Evolutionary conservation across 2,113 vertebrate genomes (phyloP), one percentile per base, ranked within the genome.

Genomic region (Prionailurus bengalensis): DNA sequence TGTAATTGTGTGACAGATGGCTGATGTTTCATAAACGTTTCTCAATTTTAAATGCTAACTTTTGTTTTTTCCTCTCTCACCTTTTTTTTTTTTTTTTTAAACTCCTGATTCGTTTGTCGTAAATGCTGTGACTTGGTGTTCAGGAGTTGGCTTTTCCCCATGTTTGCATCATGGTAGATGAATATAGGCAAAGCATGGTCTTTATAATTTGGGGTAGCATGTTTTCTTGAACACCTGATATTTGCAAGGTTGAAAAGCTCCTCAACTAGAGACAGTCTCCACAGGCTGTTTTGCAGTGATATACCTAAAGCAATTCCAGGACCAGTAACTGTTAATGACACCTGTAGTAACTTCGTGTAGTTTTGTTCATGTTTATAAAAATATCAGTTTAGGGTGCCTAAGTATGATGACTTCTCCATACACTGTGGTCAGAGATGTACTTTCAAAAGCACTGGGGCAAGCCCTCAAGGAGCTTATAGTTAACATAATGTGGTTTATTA

Each of bases 161-260:
- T 78, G 42, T 94, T 91, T 95, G 81, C 33, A 14, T 93, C 17
- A 76, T 42, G 48, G 29, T 45, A 73, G 61, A 95, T 95, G 76
- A 91, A 31, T 71, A 25, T 94, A 88, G 55, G 45, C 58, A 96
- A 88, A 95, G 6, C 25, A 39, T 61, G 16, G 19, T 81, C 70
- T 89, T 83, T 70, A 82, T 55, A 89, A 92, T 70, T 70, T 82
- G 36, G 74, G 70, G 23, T 65, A 89, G 29, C 33, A 31, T 70
- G 61, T 93, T 97, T 86, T 81, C 83, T 15, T 61, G 48, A 91
- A 87, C 36, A 7, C 42, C 19, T 95, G 5, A 58, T 81, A 73
- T 55, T 19, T 68, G 74, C 1, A 70, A 70, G 70, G 0, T 58
- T 83, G 39, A 91, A 68, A 45, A 78, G 4, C 74, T 83, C 8